Conservation (phyloP, 2,888 invertebrate genomes). For the Drosophila maculinotata region DNA sequence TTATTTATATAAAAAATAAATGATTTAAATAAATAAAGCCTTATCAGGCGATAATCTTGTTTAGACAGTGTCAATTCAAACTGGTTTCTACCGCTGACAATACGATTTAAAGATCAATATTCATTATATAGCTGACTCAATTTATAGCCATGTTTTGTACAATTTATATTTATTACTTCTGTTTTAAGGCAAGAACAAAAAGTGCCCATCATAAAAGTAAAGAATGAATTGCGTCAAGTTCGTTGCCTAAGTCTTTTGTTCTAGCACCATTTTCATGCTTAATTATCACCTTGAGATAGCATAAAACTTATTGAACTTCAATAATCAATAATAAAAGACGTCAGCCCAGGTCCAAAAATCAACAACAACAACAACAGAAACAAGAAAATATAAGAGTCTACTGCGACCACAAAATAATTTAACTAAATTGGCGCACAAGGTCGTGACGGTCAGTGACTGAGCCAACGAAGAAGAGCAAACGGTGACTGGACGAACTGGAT, state of each 20-base stretch:
- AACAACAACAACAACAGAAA: conserved; percentile 10
- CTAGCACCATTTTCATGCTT: conserved; percentile 58
- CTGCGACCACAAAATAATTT: conserved; percentile 54
- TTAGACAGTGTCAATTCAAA: background rate
- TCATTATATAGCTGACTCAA: conserved; percentile 10
- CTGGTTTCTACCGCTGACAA: conserved; percentile 3
- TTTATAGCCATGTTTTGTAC: conserved; percentile 10
- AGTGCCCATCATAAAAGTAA: conserved; percentile 20
- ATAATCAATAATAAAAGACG: conserved; percentile 31
- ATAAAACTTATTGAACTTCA: conserved; percentile 56
- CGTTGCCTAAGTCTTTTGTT: conserved; percentile 77
- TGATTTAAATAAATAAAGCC: background rate
- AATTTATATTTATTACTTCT: conserved; percentile 4
- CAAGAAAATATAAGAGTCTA: too few species aligned
- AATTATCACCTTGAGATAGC: conserved; percentile 54
- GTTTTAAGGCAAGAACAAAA: conserved; percentile 7
- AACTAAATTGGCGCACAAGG: conserved; percentile 68
- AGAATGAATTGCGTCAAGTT: conserved; percentile 49
- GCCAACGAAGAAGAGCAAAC: conserved; percentile 11
- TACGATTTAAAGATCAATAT: conserved; percentile 8
- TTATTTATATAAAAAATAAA: background rate
- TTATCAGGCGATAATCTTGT: background rate
- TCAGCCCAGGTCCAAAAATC: conserved; percentile 17
- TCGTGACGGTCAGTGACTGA: conserved; percentile 70
- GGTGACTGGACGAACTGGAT: conserved; percentile 49